Evolutionary conservation across 2,888 invertebrate species (phyloP), one percentile per base, ranked within the genome.

Genomic region (Ashinkailepas kermadecensis): DNA sequence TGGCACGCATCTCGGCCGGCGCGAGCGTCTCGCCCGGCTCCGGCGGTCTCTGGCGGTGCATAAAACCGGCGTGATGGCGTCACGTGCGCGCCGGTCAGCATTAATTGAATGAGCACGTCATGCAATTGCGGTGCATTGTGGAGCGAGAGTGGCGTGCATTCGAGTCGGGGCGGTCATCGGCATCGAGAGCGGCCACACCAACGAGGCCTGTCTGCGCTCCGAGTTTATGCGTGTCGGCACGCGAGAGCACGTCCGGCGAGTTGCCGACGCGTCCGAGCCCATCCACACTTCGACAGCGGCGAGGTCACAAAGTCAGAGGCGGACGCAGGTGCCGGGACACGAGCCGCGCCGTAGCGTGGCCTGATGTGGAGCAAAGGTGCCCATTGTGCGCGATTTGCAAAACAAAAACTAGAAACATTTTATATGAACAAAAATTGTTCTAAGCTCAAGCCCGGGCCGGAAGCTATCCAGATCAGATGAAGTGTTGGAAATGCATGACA

Each of bases 141-240:
- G 23, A 23, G 65, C 23, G 23, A 12, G 65, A 67, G 65, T 11
- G 65, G 64, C 11, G 65, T 18, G 11, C 65, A 23, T 67, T 12
- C 11, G 65, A 58, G 80, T 58, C 25, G 58, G 56, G 79, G 39
- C 39, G 23, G 54, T 39, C 39, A 4, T 39, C 39, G 39, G 39
- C 39, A 39, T 39, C 78, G 56, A 57, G 74, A 13, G 78, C 15
- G 81, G 65, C 81, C 67, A 65, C 74, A 82, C 81, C 81, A 65
- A 67, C 39, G 25, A 12, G 54, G 56, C 15, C 59, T 25, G 82
- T 80, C 79, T 57, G 54, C 74, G 81, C 80, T 39, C 79, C 11
- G 54, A 78, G 65, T 67, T 62, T 58, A 21, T 23, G 58, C 74
- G 74, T 57, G 74, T 74, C 70, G 25, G 74, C 58, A 62, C 78